Conservation (phyloP, 35 echinoderm and acorn worm species). For the Heliocidaris tuberculata region DNA sequence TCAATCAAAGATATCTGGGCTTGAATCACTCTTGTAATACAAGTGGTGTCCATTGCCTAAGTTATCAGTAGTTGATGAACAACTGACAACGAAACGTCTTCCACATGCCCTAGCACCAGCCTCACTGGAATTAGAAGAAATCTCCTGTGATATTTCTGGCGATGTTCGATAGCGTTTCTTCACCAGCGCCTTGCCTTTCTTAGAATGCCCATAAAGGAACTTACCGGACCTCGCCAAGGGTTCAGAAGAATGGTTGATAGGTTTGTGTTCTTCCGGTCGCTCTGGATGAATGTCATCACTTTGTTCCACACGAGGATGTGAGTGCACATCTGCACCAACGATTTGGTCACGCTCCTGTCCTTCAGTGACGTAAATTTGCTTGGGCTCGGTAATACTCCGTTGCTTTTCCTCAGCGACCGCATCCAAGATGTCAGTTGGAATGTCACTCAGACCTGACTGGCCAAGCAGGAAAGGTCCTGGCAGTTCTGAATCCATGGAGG, state of each 20-base stretch:
- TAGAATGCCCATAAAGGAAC: background rate
- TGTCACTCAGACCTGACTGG: background rate
- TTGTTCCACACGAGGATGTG: background rate
- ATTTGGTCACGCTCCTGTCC: background rate
- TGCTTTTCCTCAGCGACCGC: background rate
- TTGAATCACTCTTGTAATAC: background rate
- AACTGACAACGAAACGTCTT: background rate
- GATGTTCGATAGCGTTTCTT: background rate
- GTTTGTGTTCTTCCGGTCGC: background rate
- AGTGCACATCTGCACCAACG: background rate
- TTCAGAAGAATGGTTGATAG: background rate
- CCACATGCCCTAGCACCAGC: background rate
- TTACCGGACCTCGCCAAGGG: background rate
- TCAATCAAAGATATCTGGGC: background rate
- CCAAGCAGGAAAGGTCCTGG: background rate
- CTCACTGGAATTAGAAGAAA: background rate
- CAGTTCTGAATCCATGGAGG: background rate
- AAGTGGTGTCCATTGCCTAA: background rate
- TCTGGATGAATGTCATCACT: background rate
- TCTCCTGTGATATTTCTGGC: background rate
- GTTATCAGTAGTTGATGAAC: background rate
- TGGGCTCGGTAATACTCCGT: background rate
- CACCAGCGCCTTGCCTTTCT: conserved; percentile 39
- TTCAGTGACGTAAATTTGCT: too few species aligned
- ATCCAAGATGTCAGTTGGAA: background rate